phyloP scores from a whole-genome alignment of 2,888 invertebrate species.

The Leistus spinibarbis region DNA sequence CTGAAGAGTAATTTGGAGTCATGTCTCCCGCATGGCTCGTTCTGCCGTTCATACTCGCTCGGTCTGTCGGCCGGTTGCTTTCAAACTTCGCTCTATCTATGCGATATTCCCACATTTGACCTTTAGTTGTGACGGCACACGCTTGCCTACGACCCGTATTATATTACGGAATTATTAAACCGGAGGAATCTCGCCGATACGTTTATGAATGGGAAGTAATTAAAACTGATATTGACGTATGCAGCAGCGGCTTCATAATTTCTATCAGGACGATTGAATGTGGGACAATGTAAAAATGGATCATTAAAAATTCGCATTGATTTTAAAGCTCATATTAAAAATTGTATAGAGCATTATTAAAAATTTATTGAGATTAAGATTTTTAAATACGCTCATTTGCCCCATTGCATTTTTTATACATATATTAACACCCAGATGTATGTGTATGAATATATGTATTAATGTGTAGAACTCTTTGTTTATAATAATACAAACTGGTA shows the following conservation, averaged over 20 bases:
- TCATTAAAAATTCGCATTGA: neutral
- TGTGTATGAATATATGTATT: no score
- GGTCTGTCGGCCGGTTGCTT: neutral
- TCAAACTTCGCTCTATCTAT: neutral
- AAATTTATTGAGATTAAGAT: neutral
- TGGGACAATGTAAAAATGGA: neutral
- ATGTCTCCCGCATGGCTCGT: constrained; percentile 20
- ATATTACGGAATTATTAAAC: neutral
- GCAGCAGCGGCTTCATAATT: no score
- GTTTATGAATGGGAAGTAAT: constrained; percentile 20
- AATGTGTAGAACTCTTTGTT: no score
- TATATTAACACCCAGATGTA: no score
- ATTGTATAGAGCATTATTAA: neutral
- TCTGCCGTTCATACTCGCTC: neutral
- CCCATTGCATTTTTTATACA: no score
- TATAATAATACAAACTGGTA: no score
- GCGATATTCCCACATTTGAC: neutral
- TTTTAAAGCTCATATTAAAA: neutral
- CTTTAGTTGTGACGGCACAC: neutral
- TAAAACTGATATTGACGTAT: constrained; percentile 28
- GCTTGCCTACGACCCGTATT: neutral
- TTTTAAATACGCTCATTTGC: no score
- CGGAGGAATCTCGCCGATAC: neutral
- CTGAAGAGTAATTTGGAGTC: constrained; percentile 31
- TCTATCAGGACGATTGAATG: no score